phyloP scores from a whole-genome alignment of 2,888 invertebrate genomes.

The Corbicula japonica region DNA sequence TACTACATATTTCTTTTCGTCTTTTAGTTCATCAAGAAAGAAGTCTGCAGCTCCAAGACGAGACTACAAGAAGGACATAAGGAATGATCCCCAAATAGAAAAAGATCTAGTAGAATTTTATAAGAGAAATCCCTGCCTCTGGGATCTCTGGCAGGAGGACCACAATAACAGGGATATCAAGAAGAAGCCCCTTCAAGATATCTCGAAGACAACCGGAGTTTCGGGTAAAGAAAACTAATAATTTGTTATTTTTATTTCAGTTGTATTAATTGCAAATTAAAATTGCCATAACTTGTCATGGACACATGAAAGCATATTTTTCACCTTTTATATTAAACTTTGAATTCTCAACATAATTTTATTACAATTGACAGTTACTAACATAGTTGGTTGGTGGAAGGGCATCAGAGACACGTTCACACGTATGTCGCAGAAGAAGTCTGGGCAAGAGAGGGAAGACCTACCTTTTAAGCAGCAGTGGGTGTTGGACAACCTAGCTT shows the following conservation, averaged over 20 bases:
- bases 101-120: constrained; percentile 45
- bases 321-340: constrained; percentile 15
- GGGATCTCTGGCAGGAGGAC: constrained; percentile 45
- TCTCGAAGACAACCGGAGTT: constrained; percentile 38
- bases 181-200: constrained; percentile 23
- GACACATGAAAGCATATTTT: constrained; percentile 18
- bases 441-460: constrained; percentile 38
- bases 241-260: constrained; percentile 30
- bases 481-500: constrained; percentile 35
- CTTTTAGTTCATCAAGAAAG: constrained; percentile 30
- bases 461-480: constrained; percentile 41
- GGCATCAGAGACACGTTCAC: constrained; percentile 33
- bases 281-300: constrained; percentile 20
- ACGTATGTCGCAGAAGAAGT: constrained; percentile 38
- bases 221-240: constrained; percentile 27
- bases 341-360: constrained; percentile 27
- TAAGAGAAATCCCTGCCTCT: constrained; percentile 43
- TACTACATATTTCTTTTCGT: constrained; percentile 30
- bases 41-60: constrained; percentile 20
- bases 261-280: constrained; percentile 14
- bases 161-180: constrained; percentile 32
- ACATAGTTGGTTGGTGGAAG: constrained; percentile 44
- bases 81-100: constrained; percentile 27
- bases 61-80: constrained; percentile 35
- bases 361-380: constrained; percentile 27